Conservation (phyloP, 2,888 invertebrate species). For the Tipula helvola region DNA sequence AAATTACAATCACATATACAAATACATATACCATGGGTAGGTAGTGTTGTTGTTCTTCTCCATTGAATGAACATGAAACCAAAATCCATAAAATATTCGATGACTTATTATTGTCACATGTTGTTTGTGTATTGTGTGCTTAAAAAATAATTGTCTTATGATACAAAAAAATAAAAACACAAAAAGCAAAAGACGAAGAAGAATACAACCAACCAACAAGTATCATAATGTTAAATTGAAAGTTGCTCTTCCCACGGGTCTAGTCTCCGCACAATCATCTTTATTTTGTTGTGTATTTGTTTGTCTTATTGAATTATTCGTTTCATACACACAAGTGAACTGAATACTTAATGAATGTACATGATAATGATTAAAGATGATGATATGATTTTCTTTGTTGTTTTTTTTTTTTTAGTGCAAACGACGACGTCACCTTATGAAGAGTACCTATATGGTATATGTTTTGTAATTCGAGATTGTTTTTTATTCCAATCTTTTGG, state of each 20-base stretch:
- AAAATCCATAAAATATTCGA: not conserved
- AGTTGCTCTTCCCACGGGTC: conserved; percentile 4
- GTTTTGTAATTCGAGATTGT: not conserved
- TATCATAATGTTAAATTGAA: not conserved
- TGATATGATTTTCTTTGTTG: not conserved
- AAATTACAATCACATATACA: not conserved
- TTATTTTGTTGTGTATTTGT: not conserved
- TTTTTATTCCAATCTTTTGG: not conserved
- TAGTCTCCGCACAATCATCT: not conserved
- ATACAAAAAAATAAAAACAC: not conserved
- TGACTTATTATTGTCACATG: conserved; percentile 4
- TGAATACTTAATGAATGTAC: conserved; percentile 4
- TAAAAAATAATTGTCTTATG: not conserved
- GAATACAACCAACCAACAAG: not conserved
- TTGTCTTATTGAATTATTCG: not conserved
- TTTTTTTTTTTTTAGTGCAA: not conserved
- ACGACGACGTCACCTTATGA: not conserved
- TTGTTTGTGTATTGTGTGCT: not conserved
- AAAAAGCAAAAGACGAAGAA: not conserved
- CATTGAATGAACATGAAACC: not conserved
- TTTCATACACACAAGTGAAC: not conserved
- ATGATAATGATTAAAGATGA: not conserved
- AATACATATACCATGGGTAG: not conserved
- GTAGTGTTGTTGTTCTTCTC: not conserved
- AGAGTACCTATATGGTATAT: not conserved